phyloP scores from a whole-genome alignment of 2,888 invertebrate genomes.

The Stenoptilia bipunctidactyla region DNA sequence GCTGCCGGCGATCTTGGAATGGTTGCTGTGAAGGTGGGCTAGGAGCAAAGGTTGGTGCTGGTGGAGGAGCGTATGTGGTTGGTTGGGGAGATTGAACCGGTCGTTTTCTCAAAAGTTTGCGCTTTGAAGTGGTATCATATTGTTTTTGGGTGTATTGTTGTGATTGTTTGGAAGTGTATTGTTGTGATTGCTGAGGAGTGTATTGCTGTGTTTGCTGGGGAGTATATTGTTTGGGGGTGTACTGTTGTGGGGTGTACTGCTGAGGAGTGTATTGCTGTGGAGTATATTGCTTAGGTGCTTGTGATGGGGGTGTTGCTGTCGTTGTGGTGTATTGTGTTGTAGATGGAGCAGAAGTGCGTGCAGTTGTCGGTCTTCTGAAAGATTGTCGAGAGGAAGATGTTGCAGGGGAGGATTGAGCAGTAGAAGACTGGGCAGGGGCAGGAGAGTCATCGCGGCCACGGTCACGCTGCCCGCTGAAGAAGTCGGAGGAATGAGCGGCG shows the following conservation, averaged over 20 bases:
- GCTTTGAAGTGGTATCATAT: conserved; percentile 38
- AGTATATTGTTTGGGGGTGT: no score
- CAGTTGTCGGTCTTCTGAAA: conserved; percentile 34
- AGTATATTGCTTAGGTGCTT: conserved; percentile 25
- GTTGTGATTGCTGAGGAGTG: no score
- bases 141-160: conserved; percentile 12
- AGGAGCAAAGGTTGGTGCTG: conserved; percentile 8
- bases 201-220: no score
- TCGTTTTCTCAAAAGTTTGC: conserved; percentile 53
- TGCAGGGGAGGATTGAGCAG: conserved; percentile 17
- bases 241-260: conserved; percentile 19
- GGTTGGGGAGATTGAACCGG: conserved; percentile 40
- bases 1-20: no score
- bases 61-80: conserved; percentile 26
- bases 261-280: conserved; percentile 28
- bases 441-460: conserved; percentile 52
- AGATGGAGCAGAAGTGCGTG: conserved; percentile 26
- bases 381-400: no score
- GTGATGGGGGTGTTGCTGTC: conserved; percentile 19
- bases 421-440: conserved; percentile 16
- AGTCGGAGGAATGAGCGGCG: conserved; percentile 81
- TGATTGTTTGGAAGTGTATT: no score
- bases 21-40: conserved; percentile 31
- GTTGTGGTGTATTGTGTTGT: conserved; percentile 28
- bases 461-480: conserved; percentile 73